Conservation (phyloP, 2,113 vertebrate genomes). For the Poeciliopsis prolifica region DNA sequence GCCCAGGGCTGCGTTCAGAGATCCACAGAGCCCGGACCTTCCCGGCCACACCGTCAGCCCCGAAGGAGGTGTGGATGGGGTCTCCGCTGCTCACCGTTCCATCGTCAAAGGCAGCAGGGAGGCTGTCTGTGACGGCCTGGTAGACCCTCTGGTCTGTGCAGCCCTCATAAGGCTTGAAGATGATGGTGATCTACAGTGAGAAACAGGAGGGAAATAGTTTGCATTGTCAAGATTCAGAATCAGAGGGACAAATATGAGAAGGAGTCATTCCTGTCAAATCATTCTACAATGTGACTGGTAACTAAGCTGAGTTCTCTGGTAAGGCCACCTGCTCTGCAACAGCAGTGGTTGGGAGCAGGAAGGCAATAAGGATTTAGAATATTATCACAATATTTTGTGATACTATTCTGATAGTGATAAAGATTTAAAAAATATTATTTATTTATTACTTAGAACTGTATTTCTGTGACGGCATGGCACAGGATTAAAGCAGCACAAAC, state of each 20-base stretch:
- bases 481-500: no score
- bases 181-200: slow-evolving; percentile 87
- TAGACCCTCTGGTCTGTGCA: slow-evolving; percentile 97
- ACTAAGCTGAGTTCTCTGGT: background rate
- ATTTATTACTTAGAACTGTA: no score
- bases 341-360: background rate
- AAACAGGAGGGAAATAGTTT: background rate
- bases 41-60: slow-evolving; percentile 79
- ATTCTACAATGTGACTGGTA: background rate
- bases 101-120: slow-evolving; percentile 94
- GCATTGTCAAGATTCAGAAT: background rate
- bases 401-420: no score
- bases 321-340: background rate
- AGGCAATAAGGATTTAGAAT: no score
- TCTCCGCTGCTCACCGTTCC: slow-evolving; percentile 86
- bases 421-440: no score
- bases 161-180: slow-evolving; percentile 93
- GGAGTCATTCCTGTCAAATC: background rate
- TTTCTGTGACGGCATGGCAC: no score
- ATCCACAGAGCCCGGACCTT: slow-evolving; percentile 85
- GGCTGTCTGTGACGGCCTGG: slow-evolving; percentile 92
- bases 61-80: slow-evolving; percentile 62
- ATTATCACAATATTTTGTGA: no score
- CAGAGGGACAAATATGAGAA: background rate
- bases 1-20: slow-evolving; percentile 85